Conservation (phyloP, 1,140 invertebrate species). For the Goniozus legneri region DNA sequence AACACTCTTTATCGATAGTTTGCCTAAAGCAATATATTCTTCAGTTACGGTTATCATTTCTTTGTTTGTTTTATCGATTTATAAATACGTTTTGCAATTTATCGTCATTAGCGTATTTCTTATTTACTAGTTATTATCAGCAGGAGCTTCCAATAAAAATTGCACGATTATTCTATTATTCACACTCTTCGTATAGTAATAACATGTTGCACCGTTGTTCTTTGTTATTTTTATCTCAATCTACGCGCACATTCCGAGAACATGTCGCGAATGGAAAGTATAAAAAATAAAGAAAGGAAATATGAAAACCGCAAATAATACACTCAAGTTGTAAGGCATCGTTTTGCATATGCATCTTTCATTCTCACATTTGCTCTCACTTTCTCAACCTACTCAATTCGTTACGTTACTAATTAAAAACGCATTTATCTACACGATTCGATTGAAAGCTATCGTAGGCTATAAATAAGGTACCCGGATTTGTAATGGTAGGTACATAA, state of each 20-base stretch:
- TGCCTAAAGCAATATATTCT: too few relatives aligned
- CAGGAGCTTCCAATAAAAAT: slow-evolving; percentile 27
- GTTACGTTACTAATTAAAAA: slow-evolving; percentile 16
- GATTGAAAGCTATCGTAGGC: slow-evolving; percentile 20
- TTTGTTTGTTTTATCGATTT: too few relatives aligned
- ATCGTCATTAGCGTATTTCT: too few relatives aligned
- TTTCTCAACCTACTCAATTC: slow-evolving; percentile 12
- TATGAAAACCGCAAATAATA: background rate
- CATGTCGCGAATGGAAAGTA: slow-evolving; percentile 6
- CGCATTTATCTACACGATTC: slow-evolving; percentile 29
- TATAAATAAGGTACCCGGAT: too few relatives aligned
- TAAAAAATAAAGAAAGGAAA: background rate
- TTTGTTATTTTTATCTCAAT: slow-evolving; percentile 6
- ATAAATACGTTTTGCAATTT: too few relatives aligned
- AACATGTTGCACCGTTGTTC: background rate
- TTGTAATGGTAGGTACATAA: slow-evolving; percentile 23
- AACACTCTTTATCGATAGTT: too few relatives aligned
- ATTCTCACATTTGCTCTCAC: too few relatives aligned
- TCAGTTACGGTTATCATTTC: too few relatives aligned
- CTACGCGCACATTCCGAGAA: slow-evolving; percentile 2
- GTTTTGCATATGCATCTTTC: too few relatives aligned
- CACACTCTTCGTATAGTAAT: slow-evolving; percentile 17
- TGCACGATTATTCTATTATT: slow-evolving; percentile 32
- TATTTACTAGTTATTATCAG: slow-evolving; percentile 25
- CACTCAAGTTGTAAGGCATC: too few relatives aligned